Evolutionary conservation across 2,888 invertebrate genomes (phyloP), one percentile per base, ranked within the genome.

Genomic region (Nemotelus nigrinus): DNA sequence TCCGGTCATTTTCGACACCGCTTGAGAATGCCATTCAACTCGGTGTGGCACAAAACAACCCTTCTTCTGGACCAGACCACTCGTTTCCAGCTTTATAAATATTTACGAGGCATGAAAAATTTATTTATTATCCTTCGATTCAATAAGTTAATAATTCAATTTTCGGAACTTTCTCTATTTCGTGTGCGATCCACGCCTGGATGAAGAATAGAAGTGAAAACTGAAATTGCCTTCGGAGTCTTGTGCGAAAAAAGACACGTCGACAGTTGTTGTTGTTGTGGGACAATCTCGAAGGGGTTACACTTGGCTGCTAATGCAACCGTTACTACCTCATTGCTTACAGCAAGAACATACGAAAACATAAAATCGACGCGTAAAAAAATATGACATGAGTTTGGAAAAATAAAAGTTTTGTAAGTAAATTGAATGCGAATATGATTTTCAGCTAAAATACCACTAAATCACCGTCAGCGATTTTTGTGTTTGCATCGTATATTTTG

Each of bases 121-220:
- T 82, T 82, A 82, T 82, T 81, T 82, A 81, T 81, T 82, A 82
- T 81, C 81, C 80, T 80, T 81, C 81, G 80, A 82, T 80, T 81
- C 82, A 82, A 82, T 81, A 82, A 82, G 81, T 82, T 82, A 82
- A 82, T 82, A 82, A 82, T 82, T 82, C 82, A 82, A 82, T 82
- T 82, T 81, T 80, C 79, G 79, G 78, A 80, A 65, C 72, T 60
- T 65, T 65, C 65, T 76, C 53, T 55, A 55, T 76, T 44, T 44
- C 43, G 25, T 25, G 67, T 8, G 43, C 45, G 50, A 70, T 39
- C 39, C 39, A 53, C 41, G 76, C 58, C 25, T 44, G 25, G 63
- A 50, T 41, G 43, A 65, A 41, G 6, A 55, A 53, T 44, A 55
- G 39, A 48, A 64, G 47, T 50, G 7, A 47, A 57, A 39, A 53